Percentiles rank a stretch among this genome's conserved stretches.
Conservation (phyloP, 2,888 invertebrate genomes). For the Drosophila pseudotakahashii region DNA sequence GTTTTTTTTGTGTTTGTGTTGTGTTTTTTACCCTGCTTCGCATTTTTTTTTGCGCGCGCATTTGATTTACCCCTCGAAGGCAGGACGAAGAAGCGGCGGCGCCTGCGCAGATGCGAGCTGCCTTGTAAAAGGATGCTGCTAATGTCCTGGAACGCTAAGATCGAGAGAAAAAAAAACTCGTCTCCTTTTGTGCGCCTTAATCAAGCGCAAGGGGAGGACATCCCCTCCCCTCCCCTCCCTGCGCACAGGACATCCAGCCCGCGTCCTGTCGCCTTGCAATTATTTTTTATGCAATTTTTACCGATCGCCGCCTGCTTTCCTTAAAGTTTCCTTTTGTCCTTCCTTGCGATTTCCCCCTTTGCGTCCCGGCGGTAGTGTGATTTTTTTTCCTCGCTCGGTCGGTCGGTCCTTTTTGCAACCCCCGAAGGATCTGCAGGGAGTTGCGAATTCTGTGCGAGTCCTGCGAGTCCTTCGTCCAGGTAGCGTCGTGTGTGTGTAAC, state of each 20-base stretch:
- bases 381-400: slow-evolving; percentile 8
- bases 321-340: slow-evolving; percentile 34
- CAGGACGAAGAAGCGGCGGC: slow-evolving; percentile 52
- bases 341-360: slow-evolving; percentile 2
- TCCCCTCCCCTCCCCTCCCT: neutral
- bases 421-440: slow-evolving; percentile 27
- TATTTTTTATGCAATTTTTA: slow-evolving; percentile 77
- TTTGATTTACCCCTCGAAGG: slow-evolving; percentile 51
- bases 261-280: slow-evolving; percentile 62
- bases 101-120: slow-evolving; percentile 65
- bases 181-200: slow-evolving; percentile 63
- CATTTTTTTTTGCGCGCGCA: slow-evolving; percentile 67
- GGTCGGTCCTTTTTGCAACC: slow-evolving; percentile 29
- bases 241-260: slow-evolving; percentile 39
- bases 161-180: slow-evolving; percentile 13
- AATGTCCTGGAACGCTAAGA: slow-evolving; percentile 68
- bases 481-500: slow-evolving; percentile 72
- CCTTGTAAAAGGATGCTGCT: slow-evolving; percentile 82
- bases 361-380: no score
- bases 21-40: slow-evolving; percentile 4
- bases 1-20: slow-evolving; percentile 10
- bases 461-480: neutral
- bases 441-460: slow-evolving; percentile 16
- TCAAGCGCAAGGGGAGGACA: slow-evolving; percentile 54
- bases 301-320: slow-evolving; percentile 60